Evolutionary conservation across 1,140 invertebrate species (phyloP), one percentile per base, ranked within the genome.

Genomic region (Drosophila ogumai): DNA sequence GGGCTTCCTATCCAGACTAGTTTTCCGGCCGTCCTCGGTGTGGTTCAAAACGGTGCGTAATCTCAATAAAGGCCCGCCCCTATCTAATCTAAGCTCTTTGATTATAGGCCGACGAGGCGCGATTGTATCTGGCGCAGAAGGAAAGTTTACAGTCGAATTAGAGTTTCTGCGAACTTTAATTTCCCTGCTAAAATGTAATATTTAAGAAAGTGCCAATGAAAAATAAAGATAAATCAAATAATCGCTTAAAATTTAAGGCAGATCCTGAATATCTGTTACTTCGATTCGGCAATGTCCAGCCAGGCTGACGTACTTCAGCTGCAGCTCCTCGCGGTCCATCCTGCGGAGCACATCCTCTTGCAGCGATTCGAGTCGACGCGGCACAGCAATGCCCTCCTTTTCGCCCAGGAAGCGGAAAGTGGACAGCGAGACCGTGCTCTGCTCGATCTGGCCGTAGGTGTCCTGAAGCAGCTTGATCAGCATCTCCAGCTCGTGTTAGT

Each of bases 401-500:
- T 97, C 95, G 86, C 97, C 95, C 8, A 99, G 94, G 92, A 97
- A 97, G 81, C 96, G 96, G 91, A 99, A 99, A 1, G 99, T 99
- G 22, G 97, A 97, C 54, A 98, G 93, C 92, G 99, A 98, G 41
- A 99, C 94, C 75, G 95, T 94, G 19, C 96, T 95, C 86, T 98
- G 97, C 91, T 99, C 98, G 41, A 98, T 96, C 92, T 99, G 97
- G 56, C 99, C 97, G 77, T 96, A 95, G 6, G 97, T 92, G 77
- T 99, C 98, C 73, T 96, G 95, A 8, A 98, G 94, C 90, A 98
- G 98, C 93, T 99, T 99, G 0, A 97, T 95, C n/a, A 99, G 93
- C 9, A 99, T 99, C 93, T 99, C 99, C 88, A 99, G 93, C 93
- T 99, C 98, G 95, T 99, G 99, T 95, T 99, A 99, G 94, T 99